phyloP scores from a whole-genome alignment of 2,888 invertebrate species.

The Chrysolina americana region DNA sequence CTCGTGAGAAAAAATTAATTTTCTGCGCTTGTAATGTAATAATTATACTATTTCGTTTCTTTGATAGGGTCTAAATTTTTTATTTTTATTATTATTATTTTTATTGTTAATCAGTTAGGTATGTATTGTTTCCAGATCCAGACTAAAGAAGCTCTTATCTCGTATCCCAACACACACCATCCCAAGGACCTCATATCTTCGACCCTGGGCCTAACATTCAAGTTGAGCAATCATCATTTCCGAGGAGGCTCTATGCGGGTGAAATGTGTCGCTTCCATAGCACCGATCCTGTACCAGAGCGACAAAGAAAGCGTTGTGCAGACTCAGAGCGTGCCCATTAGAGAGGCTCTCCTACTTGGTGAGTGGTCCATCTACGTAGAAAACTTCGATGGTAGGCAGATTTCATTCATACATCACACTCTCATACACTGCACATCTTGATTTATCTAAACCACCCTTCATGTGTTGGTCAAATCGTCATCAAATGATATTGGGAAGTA shows the following conservation, averaged over 20 bases:
- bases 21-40: too few relatives aligned
- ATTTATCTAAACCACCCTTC: too few relatives aligned
- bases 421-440: not conserved
- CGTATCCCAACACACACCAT: constrained; percentile 73
- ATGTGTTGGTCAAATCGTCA: too few relatives aligned
- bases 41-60: too few relatives aligned
- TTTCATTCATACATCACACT: constrained; percentile 17
- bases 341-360: constrained; percentile 77
- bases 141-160: constrained; percentile 70
- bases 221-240: constrained; percentile 73
- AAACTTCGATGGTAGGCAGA: constrained; percentile 45
- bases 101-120: not conserved
- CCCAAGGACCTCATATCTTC: constrained; percentile 74
- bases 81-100: too few relatives aligned
- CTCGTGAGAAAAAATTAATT: too few relatives aligned
- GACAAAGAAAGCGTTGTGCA: constrained; percentile 75
- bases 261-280: constrained; percentile 75
- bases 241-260: constrained; percentile 75
- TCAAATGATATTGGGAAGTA: too few relatives aligned
- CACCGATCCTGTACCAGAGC: constrained; percentile 75
- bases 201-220: constrained; percentile 73
- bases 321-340: constrained; percentile 71
- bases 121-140: constrained; percentile 68
- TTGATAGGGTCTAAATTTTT: too few relatives aligned
- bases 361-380: constrained; percentile 64